phyloP scores from a whole-genome alignment of 2,113 vertebrate genomes.

The Indri indri region DNA sequence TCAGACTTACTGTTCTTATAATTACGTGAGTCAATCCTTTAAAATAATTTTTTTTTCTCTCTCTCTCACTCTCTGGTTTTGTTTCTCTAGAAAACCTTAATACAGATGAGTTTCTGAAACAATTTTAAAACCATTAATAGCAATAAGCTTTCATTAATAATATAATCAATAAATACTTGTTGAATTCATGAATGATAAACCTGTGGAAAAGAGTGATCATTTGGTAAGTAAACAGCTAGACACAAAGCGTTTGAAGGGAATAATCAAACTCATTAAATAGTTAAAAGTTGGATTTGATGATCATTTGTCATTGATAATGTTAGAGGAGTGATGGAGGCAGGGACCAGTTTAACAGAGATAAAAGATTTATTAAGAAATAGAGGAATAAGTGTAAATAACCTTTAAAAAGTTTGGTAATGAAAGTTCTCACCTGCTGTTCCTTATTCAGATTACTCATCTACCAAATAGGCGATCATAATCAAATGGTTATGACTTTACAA shows the following conservation, averaged over 20 bases:
- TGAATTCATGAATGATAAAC: not conserved
- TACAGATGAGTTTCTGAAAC: not conserved
- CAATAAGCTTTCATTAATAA: not conserved
- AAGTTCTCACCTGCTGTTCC: not conserved
- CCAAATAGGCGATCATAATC: not conserved
- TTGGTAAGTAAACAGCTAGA: not conserved
- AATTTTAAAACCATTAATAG: not conserved
- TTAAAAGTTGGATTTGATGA: not conserved
- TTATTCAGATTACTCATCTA: not conserved
- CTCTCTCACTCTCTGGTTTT: not conserved
- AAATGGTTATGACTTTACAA: not conserved
- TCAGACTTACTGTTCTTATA: not conserved
- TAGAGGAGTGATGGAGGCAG: not conserved
- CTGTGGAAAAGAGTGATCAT: not conserved
- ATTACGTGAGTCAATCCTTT: not conserved
- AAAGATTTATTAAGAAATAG: not conserved
- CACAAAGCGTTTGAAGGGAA: not conserved
- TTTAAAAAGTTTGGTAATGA: not conserved
- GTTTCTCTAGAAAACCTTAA: not conserved
- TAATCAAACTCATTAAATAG: not conserved
- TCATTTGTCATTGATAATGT: not conserved
- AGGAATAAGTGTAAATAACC: not conserved
- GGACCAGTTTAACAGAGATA: not conserved
- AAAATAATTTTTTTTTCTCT: not conserved
- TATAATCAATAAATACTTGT: not conserved